phyloP scores from a whole-genome alignment of 2,888 invertebrate genomes.

The Agonopterix arenella region DNA sequence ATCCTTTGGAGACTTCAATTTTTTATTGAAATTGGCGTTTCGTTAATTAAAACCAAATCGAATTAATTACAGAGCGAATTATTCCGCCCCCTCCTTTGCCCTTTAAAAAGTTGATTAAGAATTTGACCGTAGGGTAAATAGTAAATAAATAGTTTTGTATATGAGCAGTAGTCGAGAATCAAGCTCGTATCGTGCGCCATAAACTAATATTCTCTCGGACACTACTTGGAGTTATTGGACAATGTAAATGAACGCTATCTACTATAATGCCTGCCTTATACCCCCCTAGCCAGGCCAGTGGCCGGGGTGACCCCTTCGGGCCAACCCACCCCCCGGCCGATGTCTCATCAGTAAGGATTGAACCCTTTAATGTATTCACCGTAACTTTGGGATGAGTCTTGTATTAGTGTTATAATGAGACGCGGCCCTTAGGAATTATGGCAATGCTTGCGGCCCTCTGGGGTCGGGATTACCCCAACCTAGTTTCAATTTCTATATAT shows the following conservation, averaged over 20 bases:
- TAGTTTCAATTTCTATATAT: conserved; percentile 69
- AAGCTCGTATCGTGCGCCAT: conserved; percentile 47
- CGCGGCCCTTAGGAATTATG: conserved; percentile 75
- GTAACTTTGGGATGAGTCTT: conserved; percentile 76
- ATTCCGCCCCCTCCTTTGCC: conserved; percentile 43
- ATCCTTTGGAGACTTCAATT: conserved; percentile 58
- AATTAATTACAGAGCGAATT: conserved; percentile 62
- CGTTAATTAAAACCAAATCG: conserved; percentile 71
- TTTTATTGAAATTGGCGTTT: conserved; percentile 64
- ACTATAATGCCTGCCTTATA: conserved; percentile 75
- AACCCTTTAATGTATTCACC: conserved; percentile 77
- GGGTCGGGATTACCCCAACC: conserved; percentile 63
- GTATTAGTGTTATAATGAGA: conserved; percentile 78
- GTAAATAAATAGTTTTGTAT: conserved; percentile 5
- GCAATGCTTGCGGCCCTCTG: conserved; percentile 64
- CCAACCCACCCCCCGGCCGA: conserved; percentile 56
- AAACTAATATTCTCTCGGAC: conserved; percentile 75
- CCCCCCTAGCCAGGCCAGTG: conserved; percentile 61
- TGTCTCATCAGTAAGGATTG: conserved; percentile 77
- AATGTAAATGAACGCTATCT: conserved; percentile 78
- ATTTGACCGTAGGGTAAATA: conserved; percentile 17
- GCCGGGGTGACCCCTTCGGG: conserved; percentile 45
- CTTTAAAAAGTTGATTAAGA: conserved; percentile 35
- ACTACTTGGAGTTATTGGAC: conserved; percentile 78
- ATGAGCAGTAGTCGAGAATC: conserved; percentile 6